Conservation (phyloP, 2,888 invertebrate species). For the Pemphredon lugubris region DNA sequence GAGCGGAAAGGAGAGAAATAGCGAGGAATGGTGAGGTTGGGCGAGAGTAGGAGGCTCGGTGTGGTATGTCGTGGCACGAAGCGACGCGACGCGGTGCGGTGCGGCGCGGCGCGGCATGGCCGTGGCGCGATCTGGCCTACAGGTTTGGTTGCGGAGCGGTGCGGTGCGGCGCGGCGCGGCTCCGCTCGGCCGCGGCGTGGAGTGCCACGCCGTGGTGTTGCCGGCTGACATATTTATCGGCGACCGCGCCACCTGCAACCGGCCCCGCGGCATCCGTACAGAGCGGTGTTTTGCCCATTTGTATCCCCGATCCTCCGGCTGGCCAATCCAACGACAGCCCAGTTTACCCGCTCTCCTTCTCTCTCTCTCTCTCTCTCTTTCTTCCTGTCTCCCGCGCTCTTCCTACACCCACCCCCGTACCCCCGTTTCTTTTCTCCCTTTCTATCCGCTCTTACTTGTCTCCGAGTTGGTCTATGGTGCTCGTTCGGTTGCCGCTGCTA, state of each 20-base stretch:
- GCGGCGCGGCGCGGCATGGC: constrained; percentile 76
- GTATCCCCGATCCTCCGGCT: constrained; percentile 66
- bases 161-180: too few species aligned
- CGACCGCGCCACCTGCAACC: constrained; percentile 78
- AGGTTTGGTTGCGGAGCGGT: too few species aligned
- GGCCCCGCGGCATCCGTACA: constrained; percentile 76
- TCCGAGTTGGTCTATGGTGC: constrained; percentile 4
- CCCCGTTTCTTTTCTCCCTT: constrained; percentile 7
- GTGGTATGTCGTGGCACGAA: constrained; percentile 48
- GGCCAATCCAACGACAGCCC: constrained; percentile 68
- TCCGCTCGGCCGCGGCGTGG: too few species aligned
- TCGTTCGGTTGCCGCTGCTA: constrained; percentile 20
- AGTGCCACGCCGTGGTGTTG: constrained; percentile 76
- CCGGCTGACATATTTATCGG: constrained; percentile 81
- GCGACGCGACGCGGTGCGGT: constrained; percentile 45
- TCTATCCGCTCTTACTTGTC: constrained; percentile 15
- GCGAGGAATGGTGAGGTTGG: constrained; percentile 37
- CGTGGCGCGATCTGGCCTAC: too few species aligned
- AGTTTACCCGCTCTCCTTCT: constrained; percentile 63
- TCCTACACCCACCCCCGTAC: constrained; percentile 22
- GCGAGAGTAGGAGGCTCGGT: constrained; percentile 36
- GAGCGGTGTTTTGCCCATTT: constrained; percentile 74
- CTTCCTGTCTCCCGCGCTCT: constrained; percentile 10
- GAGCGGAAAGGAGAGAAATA: constrained; percentile 19
- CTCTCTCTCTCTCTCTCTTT: constrained; percentile 22